Conservation (phyloP, 2,113 vertebrate genomes). For the Podilymbus podiceps region DNA sequence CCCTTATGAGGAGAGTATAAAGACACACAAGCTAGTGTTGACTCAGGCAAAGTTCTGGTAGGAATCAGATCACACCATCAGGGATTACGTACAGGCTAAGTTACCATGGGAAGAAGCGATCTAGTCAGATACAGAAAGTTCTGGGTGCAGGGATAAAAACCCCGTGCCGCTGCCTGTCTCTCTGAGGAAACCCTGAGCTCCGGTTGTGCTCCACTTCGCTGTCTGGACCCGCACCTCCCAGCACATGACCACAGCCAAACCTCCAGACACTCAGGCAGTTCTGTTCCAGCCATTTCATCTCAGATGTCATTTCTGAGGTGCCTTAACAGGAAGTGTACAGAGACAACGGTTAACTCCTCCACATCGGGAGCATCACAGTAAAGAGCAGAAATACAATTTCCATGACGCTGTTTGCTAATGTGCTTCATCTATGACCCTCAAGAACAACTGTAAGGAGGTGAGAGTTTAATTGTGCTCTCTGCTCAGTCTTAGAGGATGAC, state of each 20-base stretch:
- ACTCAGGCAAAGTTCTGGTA: neutral
- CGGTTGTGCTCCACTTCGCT: neutral
- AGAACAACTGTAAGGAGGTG: neutral
- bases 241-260: neutral
- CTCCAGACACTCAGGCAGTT: neutral
- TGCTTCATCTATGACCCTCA: neutral
- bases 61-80: neutral
- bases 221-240: neutral
- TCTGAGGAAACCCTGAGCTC: neutral
- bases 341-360: neutral
- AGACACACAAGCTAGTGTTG: neutral
- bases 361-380: neutral
- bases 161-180: neutral
- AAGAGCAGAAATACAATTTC: neutral
- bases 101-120: neutral
- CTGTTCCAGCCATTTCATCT: neutral
- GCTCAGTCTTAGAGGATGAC: neutral
- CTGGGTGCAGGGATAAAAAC: neutral
- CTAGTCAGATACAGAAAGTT: neutral
- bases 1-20: neutral
- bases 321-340: neutral
- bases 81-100: neutral
- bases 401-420: neutral
- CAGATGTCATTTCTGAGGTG: accelerated
- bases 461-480: neutral